Percentiles rank a stretch among this genome's conserved stretches.
Conservation (phyloP, 2,113 vertebrate species). For the Salvelinus fontinalis region DNA sequence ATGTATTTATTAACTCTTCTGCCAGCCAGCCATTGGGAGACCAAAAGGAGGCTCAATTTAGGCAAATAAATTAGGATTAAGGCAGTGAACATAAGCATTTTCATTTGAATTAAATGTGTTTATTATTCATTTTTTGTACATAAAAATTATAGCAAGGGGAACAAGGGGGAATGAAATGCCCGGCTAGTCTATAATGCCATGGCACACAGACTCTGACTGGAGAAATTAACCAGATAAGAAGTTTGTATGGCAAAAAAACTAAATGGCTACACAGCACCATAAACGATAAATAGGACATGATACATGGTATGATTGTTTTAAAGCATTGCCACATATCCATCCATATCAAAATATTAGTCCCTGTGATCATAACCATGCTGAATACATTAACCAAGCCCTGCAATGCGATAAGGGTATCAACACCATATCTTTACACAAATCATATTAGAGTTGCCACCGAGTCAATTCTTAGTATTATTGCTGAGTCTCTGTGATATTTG, state of each 20-base stretch:
- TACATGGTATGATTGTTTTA: no score
- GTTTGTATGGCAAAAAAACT: background rate
- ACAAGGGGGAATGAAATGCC: constrained; percentile 33
- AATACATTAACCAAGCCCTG: constrained; percentile 40
- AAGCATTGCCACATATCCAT: background rate
- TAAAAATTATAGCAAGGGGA: constrained; percentile 18
- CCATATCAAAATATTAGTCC: background rate
- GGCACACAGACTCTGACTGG: constrained; percentile 10
- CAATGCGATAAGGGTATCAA: constrained; percentile 54
- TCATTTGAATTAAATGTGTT: constrained; percentile 77
- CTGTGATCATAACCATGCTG: background rate
- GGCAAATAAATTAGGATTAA: constrained; percentile 77
- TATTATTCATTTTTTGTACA: constrained; percentile 73
- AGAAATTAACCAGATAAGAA: background rate
- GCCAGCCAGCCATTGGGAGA: constrained; percentile 64
- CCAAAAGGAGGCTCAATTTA: constrained; percentile 74
- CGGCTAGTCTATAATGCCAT: constrained; percentile 38
- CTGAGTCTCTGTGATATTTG: constrained; percentile 13
- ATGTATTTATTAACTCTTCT: constrained; percentile 69
- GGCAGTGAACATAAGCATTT: constrained; percentile 66
- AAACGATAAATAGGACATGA: background rate
- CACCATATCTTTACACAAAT: constrained; percentile 64
- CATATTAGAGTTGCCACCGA: constrained; percentile 65
- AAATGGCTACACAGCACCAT: background rate
- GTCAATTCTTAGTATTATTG: constrained; percentile 64